Evolutionary conservation across 1,140 invertebrate genomes (phyloP), one percentile per base, ranked within the genome.

Genomic region (Chymomyza costata): DNA sequence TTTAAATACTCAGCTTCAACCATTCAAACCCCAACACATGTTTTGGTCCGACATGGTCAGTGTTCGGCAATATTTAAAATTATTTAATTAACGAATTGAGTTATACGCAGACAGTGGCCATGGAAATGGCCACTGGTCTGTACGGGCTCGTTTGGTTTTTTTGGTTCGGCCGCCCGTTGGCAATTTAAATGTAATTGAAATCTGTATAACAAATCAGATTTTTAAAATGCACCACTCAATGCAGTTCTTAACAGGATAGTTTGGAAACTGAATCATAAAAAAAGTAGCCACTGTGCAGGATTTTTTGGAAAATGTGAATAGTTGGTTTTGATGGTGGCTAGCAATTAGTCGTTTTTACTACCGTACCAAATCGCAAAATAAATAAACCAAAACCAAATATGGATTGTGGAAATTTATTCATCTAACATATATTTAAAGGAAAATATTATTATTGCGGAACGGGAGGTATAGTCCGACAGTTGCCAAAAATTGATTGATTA

Each of bases 71-170:
- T 78, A 80, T 78, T 80, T 73, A 73, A 78, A 73, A 78, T 80
- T 80, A 80, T 78, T 78, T 78, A 78, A 80, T 78, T 67, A 78
- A 78, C 67, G 67, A 80, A 80, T 80, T 73, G 73, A 71, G 64
- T 80, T 78, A 78, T 80, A 10, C 25, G 67, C 55, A 51, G 41
- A 46, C 37, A 62, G 49, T 49, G 40, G 45, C 52, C 28, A 43
- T 7, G 35, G 49, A 14, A 14, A 32, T n/a, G n/a, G 21, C 31
- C 14, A 37, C 37, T n/a, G 13, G 2, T n/a, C 35, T 38, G n/a
- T 10, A 34, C 6, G 11, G 32, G 13, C 3, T 3, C 21, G 8
- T 8, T 34, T 8, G 32, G 8, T 34, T 34, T 34, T 3, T 3
- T 8, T 25, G 21, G 21, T 5, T 5, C 37, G 32, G 34, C 55